These are phyloP conservation scores for Drepana arcuata DNA, from an alignment of 1,140 invertebrate species.

Conservation along the genomic window DNA sequence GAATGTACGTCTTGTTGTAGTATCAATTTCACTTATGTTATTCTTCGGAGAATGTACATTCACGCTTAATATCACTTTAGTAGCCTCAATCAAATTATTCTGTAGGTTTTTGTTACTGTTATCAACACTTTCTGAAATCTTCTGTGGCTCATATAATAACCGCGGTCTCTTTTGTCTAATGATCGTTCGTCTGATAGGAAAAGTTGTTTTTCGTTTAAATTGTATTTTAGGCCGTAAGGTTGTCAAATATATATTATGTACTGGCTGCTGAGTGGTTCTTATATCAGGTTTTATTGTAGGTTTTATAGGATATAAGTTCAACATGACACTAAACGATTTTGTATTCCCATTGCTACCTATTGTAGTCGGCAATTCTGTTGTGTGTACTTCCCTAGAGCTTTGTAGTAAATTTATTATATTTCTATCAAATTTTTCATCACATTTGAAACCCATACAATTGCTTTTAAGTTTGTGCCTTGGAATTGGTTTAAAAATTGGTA, in stretches of 20 bases:
- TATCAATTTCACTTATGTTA: conserved; percentile 2
- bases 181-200: conserved; percentile 20
- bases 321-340: conserved; percentile 37
- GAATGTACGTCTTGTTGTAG: conserved; percentile 1
- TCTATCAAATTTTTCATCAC: conserved; percentile 5
- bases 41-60: conserved; percentile 29
- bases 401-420: conserved; percentile 1
- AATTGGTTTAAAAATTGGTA: conserved; percentile 34
- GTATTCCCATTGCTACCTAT: too few species aligned
- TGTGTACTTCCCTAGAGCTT: conserved; percentile 7
- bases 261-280: conserved; percentile 4
- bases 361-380: conserved; percentile 8
- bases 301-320: conserved; percentile 33
- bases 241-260: conserved; percentile 45
- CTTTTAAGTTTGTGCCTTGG: conserved; percentile 19
- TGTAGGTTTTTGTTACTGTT: too few species aligned
- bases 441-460: conserved; percentile 19
- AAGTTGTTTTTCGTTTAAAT: conserved; percentile 42
- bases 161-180: conserved; percentile 20
- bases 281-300: conserved; percentile 6
- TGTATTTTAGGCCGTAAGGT: conserved; percentile 36
- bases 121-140: not conserved
- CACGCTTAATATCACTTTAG: conserved; percentile 35
- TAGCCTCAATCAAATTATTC: too few species aligned
- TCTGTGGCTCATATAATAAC: not conserved